These are phyloP conservation scores for Ameiurus melas DNA, from an alignment of 2,113 vertebrate genomes.

Conservation along the genomic window DNA sequence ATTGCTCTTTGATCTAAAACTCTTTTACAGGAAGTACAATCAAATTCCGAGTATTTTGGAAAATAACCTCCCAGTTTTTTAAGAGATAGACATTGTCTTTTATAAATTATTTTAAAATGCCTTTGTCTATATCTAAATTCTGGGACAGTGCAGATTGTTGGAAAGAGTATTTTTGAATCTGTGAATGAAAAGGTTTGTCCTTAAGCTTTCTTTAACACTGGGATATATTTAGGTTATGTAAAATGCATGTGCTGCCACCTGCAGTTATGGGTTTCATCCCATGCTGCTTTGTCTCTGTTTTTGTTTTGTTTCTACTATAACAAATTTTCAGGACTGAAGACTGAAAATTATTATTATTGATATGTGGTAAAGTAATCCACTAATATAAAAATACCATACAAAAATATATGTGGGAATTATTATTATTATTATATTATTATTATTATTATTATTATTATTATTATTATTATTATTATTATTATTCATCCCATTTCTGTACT, in stretches of 20 bases:
- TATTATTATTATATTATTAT: neutral
- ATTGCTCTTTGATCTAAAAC: conserved; percentile 63
- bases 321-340: neutral
- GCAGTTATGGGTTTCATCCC: conserved; percentile 51
- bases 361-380: neutral
- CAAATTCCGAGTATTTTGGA: neutral
- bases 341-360: neutral
- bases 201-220: neutral
- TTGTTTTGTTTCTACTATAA: neutral
- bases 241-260: conserved; percentile 70
- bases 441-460: conserved; percentile 1
- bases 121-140: neutral
- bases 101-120: neutral
- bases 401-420: neutral
- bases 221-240: neutral
- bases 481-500: no score
- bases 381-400: no score
- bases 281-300: neutral
- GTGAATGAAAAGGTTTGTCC: neutral
- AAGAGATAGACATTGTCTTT: neutral
- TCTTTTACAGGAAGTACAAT: neutral
- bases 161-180: neutral
- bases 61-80: neutral
- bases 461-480: neutral
- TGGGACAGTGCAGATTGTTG: neutral